A percentile compares a stretch with the other conserved stretches of the same genome.
phyloP scores from a whole-genome alignment of 2,888 invertebrate genomes.

The Gnatocerus cornutus region DNA sequence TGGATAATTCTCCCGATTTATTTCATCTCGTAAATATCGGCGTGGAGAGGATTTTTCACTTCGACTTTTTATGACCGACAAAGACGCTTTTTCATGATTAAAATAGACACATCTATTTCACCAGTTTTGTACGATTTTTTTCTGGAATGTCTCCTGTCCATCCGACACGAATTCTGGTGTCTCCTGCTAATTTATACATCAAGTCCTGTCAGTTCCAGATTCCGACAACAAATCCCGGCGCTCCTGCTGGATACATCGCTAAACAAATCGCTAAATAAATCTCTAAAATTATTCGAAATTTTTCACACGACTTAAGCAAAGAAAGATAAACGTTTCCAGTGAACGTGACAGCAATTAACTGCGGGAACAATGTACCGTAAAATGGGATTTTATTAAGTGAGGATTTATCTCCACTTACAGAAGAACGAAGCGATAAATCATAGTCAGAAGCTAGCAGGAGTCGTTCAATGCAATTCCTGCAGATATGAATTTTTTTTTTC shows the following conservation, averaged over 20 bases:
- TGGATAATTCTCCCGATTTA: not conserved
- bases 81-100: too few relatives aligned
- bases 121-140: too few relatives aligned
- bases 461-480: too few relatives aligned
- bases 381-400: slow-evolving; percentile 26
- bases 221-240: slow-evolving; percentile 3
- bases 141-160: too few relatives aligned
- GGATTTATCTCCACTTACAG: not conserved
- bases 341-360: slow-evolving; percentile 16
- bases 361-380: slow-evolving; percentile 29
- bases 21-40: slow-evolving; percentile 6
- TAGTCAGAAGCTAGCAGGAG: too few relatives aligned
- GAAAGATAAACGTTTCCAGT: too few relatives aligned
- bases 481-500: too few relatives aligned
- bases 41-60: not conserved
- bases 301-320: too few relatives aligned
- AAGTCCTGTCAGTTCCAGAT: not conserved
- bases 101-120: too few relatives aligned
- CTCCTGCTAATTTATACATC: slow-evolving; percentile 10
- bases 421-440: not conserved
- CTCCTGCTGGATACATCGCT: not conserved
- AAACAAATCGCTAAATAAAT: too few relatives aligned
- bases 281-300: not conserved
- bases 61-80: not conserved
- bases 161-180: slow-evolving; percentile 5